Evolutionary conservation across 2,113 vertebrate species (phyloP).

Genomic region (Mellivora capensis): DNA sequence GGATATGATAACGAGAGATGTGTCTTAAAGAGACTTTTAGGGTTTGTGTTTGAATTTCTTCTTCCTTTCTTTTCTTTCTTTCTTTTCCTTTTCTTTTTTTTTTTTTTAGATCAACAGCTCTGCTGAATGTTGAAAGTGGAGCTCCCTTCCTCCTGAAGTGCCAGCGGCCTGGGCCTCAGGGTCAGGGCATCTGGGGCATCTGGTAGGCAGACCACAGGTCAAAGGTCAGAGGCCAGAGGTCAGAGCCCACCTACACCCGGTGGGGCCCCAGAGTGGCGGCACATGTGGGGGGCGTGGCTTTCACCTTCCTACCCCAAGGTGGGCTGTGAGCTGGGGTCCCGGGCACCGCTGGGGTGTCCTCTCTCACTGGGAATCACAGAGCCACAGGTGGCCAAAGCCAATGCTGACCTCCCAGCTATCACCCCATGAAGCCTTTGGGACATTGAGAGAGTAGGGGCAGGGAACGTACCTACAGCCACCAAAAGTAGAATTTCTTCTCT

Average conservation of each 20-base stretch:
- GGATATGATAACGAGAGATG: not conserved
- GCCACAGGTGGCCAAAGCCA: not conserved
- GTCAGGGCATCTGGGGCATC: not conserved
- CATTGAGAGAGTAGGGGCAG: no score
- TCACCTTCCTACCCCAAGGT: not conserved
- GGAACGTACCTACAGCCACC: not conserved
- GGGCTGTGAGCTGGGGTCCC: not conserved
- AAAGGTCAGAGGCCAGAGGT: not conserved
- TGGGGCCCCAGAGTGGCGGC: not conserved
- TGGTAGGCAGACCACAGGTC: not conserved
- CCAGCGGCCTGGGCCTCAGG: not conserved
- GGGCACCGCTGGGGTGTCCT: not conserved
- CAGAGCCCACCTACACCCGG: accelerated
- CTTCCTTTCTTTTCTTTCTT: not conserved
- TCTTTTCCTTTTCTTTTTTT: not conserved
- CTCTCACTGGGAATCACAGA: not conserved
- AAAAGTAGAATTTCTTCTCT: not conserved
- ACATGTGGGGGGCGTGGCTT: not conserved
- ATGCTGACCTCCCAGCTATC: not conserved
- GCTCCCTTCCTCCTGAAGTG: not conserved
- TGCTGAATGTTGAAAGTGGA: not conserved
- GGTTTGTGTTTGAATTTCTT: not conserved
- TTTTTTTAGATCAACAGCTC: not conserved
- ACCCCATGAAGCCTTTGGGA: not conserved
- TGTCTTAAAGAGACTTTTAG: not conserved